These are phyloP conservation scores for Leucoraja ocellata DNA, from an alignment of 2,797 vertebrate species.

Conservation along the genomic window DNA sequence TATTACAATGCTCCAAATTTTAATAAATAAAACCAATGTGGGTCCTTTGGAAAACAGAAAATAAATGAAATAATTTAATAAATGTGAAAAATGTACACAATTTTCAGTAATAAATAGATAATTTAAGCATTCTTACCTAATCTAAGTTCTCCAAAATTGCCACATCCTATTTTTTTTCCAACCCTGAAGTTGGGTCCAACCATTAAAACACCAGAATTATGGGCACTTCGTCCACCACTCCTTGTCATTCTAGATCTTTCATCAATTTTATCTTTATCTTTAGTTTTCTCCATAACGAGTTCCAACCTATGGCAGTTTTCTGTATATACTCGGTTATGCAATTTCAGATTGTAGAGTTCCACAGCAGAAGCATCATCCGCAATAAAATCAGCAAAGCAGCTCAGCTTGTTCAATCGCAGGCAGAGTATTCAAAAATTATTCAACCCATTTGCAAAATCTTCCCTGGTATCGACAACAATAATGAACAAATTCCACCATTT, in stretches of 20 bases:
- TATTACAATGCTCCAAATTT: not conserved
- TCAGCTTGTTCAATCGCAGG: slow-evolving; percentile 48
- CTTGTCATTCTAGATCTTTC: slow-evolving; percentile 58
- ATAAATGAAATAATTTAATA: not conserved
- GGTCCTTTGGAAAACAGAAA: not conserved
- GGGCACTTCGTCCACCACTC: slow-evolving; percentile 58
- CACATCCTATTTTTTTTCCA: slow-evolving; percentile 72
- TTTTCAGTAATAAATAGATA: not conserved
- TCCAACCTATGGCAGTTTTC: slow-evolving; percentile 16
- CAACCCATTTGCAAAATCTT: slow-evolving; percentile 34
- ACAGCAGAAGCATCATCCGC: slow-evolving; percentile 53
- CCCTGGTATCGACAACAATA: slow-evolving; percentile 1
- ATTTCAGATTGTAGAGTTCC: slow-evolving; percentile 49
- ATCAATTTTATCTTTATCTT: slow-evolving; percentile 45
- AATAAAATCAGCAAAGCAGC: slow-evolving; percentile 43
- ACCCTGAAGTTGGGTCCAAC: slow-evolving; percentile 74
- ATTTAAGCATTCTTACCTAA: slow-evolving; percentile 59
- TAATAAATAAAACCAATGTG: not conserved
- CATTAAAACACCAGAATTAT: slow-evolving; percentile 70
- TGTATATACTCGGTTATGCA: slow-evolving; percentile 40
- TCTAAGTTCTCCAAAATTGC: slow-evolving; percentile 71
- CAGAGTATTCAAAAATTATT: slow-evolving; percentile 25
- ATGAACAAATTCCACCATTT: slow-evolving; percentile 34
- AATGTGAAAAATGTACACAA: not conserved
- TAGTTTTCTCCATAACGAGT: slow-evolving; percentile 32